phyloP scores from a whole-genome alignment of 1,140 invertebrate genomes.

The Camponotus vicinus region DNA sequence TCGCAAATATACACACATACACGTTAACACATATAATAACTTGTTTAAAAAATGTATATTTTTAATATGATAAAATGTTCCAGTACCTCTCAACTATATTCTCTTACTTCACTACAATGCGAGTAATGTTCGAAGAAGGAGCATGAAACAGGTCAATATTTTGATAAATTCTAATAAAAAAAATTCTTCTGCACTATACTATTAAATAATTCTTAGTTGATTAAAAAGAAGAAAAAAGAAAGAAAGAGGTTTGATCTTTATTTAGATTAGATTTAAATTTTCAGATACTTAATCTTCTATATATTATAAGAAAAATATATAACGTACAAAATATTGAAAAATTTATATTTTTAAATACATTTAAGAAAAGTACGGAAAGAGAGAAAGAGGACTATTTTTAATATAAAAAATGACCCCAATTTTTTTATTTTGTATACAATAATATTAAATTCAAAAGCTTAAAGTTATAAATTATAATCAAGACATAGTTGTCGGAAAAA shows the following conservation, averaged over 20 bases:
- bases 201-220: slow-evolving; percentile 11
- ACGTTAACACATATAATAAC: not conserved
- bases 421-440: too few relatives aligned
- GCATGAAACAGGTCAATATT: not conserved
- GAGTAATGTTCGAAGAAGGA: slow-evolving; percentile 23
- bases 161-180: not conserved
- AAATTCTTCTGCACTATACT: slow-evolving; percentile 4
- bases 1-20: not conserved
- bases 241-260: not conserved
- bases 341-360: not conserved
- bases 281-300: not conserved
- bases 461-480: too few relatives aligned
- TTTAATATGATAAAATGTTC: slow-evolving; percentile 25
- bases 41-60: not conserved
- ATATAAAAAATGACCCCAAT: too few relatives aligned
- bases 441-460: too few relatives aligned
- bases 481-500: too few relatives aligned
- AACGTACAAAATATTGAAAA: not conserved
- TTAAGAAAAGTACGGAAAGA: too few relatives aligned
- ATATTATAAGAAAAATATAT: not conserved
- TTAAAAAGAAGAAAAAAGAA: not conserved
- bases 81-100: slow-evolving; percentile 55
- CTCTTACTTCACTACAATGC: slow-evolving; percentile 51
- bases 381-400: too few relatives aligned
- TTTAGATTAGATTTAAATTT: not conserved